Base-by-base conservation (phyloP, 2,888 invertebrate species). In the Pristionchus japonicus region DNA sequence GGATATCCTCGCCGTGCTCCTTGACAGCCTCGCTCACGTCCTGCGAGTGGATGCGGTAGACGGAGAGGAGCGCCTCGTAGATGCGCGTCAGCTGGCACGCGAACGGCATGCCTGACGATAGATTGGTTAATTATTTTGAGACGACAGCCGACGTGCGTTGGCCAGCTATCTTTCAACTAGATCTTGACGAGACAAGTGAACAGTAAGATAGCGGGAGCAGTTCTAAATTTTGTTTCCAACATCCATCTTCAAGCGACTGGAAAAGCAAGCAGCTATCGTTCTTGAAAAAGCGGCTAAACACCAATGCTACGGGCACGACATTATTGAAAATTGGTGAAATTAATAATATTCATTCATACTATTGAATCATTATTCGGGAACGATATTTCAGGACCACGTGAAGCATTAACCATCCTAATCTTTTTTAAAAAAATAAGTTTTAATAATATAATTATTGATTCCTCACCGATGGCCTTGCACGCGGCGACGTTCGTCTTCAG, bases 401-500 rank as follows among this genome's bases (percentile, higher is more conserved):
- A n/a, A n/a, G n/a, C n/a, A n/a, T n/a, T n/a, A n/a, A n/a, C n/a
- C n/a, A n/a, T n/a, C n/a, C n/a, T n/a, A n/a, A n/a, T n/a, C n/a
- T n/a, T n/a, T n/a, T n/a, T n/a, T n/a, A n/a, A n/a, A 15, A 64
- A 15, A 64, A 23, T 70, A 64, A 15, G 27, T 27, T 70, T 70
- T 37, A 37, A 13, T 13, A 37, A 37, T 43, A 43, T 20, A 43
- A 17, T 40, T 20, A 13, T 43, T 0, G 34, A 74, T 17, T 20
- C 7, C 49, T 23, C 2, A 87, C 98, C 98, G 70, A 99, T 96
- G 82, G 99, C 98, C 95, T 98, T 98, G 95, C 99, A 99, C n/a
- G 99, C 99, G 91, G 98, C 96, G 31, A 98, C 98, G 95, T 99
- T 99, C 1, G 99, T 99, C 96, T 99, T 99, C 88, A 99, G 96